phyloP scores from a whole-genome alignment of 2,888 invertebrate genomes.

The Stenoptilia bipunctidactyla region DNA sequence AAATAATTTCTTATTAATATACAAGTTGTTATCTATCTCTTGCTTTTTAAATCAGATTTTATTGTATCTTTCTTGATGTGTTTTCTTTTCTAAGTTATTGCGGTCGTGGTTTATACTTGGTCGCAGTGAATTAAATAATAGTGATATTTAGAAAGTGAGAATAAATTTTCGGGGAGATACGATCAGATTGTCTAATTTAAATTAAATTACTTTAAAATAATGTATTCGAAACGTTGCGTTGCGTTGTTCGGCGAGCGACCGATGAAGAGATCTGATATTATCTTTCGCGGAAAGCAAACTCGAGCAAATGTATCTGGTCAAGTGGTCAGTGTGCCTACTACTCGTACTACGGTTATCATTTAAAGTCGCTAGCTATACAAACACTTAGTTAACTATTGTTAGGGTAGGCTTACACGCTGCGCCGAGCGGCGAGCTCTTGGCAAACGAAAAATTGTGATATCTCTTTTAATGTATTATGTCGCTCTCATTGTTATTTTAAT shows the following conservation, averaged over 20 bases:
- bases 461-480: neutral
- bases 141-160: neutral
- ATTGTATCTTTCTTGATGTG: too few relatives aligned
- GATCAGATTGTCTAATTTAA: neutral
- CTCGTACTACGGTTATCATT: slow-evolving; percentile 44
- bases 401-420: slow-evolving; percentile 41
- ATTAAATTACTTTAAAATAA: neutral
- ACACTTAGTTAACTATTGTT: slow-evolving; percentile 41
- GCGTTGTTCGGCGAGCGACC: neutral
- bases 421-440: slow-evolving; percentile 26
- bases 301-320: slow-evolving; percentile 45
- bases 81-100: too few relatives aligned
- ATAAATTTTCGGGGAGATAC: neutral
- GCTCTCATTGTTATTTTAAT: neutral
- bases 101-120: neutral
- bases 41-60: too few relatives aligned
- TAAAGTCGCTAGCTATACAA: slow-evolving; percentile 43
- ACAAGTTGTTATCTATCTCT: too few relatives aligned
- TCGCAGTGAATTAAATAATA: neutral
- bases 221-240: neutral
- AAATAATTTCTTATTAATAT: slow-evolving; percentile 1
- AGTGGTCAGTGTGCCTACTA: too few relatives aligned
- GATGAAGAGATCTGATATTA: neutral
- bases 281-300: slow-evolving; percentile 6
- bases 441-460: slow-evolving; percentile 12